Evolutionary conservation across 1,140 invertebrate genomes (phyloP).

Genomic region (Cherax quadricarinatus): DNA sequence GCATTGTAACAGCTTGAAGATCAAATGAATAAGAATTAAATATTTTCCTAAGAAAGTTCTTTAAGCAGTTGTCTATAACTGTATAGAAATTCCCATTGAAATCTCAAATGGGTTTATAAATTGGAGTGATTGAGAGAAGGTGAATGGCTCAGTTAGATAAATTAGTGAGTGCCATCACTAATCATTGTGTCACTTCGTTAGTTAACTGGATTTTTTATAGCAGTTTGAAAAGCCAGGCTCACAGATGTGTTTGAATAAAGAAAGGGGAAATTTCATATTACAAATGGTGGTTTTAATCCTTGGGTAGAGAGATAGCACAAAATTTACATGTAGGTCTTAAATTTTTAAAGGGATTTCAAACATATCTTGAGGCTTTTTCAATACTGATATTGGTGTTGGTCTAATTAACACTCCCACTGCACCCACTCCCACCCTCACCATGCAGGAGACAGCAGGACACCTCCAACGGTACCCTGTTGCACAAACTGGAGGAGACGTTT

Average conservation of each 20-base stretch:
- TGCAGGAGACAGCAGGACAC: constrained; percentile 76
- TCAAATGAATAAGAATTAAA: no score
- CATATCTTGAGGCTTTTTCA: constrained; percentile 7
- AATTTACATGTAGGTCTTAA: neutral
- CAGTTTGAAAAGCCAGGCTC: neutral
- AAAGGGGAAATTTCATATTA: neutral
- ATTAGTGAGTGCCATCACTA: neutral
- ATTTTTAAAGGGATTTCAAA: neutral
- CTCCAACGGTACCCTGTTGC: constrained; percentile 84
- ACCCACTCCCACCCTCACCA: constrained; percentile 71
- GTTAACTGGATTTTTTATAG: neutral
- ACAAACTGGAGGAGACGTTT: constrained; percentile 84
- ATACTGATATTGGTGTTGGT: constrained; percentile 29
- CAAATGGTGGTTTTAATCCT: neutral
- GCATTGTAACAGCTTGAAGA: no score
- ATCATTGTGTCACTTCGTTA: neutral
- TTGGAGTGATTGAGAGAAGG: neutral
- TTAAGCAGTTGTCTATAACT: neutral
- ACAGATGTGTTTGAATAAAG: neutral
- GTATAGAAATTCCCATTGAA: neutral
- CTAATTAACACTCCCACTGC: constrained; percentile 23
- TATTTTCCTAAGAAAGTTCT: neutral
- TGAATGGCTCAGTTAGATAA: neutral
- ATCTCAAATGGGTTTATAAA: neutral
- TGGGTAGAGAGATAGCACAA: neutral